Percentiles rank a stretch among this genome's conserved stretches.
These are phyloP conservation scores for Parochlus steinenii DNA, from an alignment of 2,888 invertebrate genomes.

Conservation along the genomic window DNA sequence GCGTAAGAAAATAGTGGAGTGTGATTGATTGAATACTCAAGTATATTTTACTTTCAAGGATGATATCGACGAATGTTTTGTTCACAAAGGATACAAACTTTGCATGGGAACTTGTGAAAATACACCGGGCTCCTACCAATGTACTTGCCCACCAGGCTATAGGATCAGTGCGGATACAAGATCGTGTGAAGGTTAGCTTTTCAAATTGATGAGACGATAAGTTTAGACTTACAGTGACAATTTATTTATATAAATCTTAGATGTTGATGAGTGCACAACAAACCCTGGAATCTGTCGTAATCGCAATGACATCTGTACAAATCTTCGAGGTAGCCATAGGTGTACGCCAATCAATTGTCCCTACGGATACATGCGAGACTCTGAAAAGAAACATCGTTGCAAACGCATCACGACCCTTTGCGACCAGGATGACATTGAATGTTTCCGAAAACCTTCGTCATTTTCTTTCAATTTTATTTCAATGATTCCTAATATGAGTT, in stretches of 20 bases:
- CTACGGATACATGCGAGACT: conserved; percentile 61
- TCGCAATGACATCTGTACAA: conserved; percentile 69
- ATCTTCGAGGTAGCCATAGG: conserved; percentile 74
- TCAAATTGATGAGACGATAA: conserved; percentile 4
- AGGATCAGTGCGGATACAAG: conserved; percentile 53
- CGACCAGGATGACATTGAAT: conserved; percentile 51
- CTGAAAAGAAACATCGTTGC: conserved; percentile 67
- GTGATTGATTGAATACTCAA: not conserved
- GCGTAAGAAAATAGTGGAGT: too few species aligned
- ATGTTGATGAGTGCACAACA: conserved; percentile 53
- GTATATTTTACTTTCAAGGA: conserved; percentile 22
- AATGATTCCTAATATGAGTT: conserved; percentile 65
- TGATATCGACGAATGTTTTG: conserved; percentile 76
- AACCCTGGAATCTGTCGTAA: conserved; percentile 32
- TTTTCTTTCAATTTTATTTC: conserved; percentile 90
- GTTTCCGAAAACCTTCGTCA: conserved; percentile 64
- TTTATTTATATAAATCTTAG: conserved; percentile 27
- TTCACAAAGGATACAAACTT: conserved; percentile 51
- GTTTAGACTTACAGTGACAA: not conserved
- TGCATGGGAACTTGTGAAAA: conserved; percentile 71
- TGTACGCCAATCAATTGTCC: conserved; percentile 82
- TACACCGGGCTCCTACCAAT: conserved; percentile 69
- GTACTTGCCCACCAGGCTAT: conserved; percentile 68
- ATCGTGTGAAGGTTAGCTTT: conserved; percentile 59
- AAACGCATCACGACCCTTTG: conserved; percentile 54